Percentiles rank a stretch among this genome's conserved stretches.
phyloP scores from a whole-genome alignment of 1,140 invertebrate genomes.

The Lasioglossum albipes region DNA sequence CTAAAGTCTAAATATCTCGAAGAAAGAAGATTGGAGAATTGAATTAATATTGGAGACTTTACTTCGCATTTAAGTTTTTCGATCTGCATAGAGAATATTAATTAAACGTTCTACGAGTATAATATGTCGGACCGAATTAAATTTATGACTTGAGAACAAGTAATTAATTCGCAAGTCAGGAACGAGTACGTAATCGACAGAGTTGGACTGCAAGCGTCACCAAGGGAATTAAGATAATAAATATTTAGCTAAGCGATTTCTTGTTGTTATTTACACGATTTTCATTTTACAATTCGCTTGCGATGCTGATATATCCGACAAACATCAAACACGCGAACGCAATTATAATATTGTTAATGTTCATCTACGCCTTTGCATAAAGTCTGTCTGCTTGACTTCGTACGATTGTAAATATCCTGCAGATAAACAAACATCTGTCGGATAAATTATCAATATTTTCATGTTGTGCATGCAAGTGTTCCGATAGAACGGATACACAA shows the following conservation, averaged over 20 bases:
- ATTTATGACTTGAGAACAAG: not conserved
- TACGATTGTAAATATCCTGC: not conserved
- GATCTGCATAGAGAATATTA: too few relatives aligned
- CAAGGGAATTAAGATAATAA: conserved; percentile 17
- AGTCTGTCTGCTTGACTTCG: not conserved
- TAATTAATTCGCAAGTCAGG: too few relatives aligned
- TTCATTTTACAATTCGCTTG: not conserved
- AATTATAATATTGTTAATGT: not conserved
- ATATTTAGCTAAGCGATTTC: not conserved
- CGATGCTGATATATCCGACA: not conserved
- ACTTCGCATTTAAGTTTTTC: too few relatives aligned
- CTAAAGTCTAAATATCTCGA: too few relatives aligned
- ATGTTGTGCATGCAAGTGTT: not conserved
- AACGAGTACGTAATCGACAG: not conserved
- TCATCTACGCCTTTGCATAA: not conserved
- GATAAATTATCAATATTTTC: not conserved
- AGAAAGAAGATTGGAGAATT: too few relatives aligned
- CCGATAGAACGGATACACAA: not conserved
- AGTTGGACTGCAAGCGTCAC: conserved; percentile 8
- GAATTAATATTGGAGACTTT: too few relatives aligned
- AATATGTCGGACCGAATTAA: not conserved
- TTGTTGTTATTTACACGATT: not conserved
- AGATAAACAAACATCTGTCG: not conserved
- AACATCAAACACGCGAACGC: not conserved
- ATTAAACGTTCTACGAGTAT: too few relatives aligned